Conservation (phyloP, 1,140 invertebrate genomes). For the Hermatobates lingyangjiaoensis region DNA sequence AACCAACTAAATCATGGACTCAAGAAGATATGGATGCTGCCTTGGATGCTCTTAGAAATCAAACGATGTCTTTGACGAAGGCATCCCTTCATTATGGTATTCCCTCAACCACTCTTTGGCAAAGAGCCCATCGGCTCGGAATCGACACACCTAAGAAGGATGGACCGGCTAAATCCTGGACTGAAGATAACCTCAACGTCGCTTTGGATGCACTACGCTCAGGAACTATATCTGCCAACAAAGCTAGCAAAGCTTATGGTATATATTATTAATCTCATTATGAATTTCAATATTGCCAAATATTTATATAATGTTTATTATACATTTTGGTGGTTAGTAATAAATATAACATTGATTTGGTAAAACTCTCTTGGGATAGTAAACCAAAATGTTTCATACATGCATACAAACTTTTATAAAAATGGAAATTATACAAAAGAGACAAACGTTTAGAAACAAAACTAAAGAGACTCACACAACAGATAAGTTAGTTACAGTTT, state of each 20-base stretch:
- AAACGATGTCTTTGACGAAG: constrained; percentile 73
- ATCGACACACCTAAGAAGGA: constrained; percentile 83
- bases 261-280: too few species aligned
- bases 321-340: too few species aligned
- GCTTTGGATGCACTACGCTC: constrained; percentile 60
- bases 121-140: constrained; percentile 48
- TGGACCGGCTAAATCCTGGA: constrained; percentile 68
- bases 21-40: constrained; percentile 75
- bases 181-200: constrained; percentile 58
- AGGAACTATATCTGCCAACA: constrained; percentile 70
- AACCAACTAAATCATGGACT: constrained; percentile 56
- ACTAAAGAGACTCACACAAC: too few species aligned
- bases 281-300: too few species aligned
- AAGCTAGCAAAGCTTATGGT: constrained; percentile 78
- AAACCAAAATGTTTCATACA: too few species aligned
- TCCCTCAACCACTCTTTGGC: constrained; percentile 76
- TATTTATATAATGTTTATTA: too few species aligned
- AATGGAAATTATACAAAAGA: too few species aligned
- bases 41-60: constrained; percentile 59
- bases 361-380: too few species aligned
- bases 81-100: constrained; percentile 67
- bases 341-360: too few species aligned
- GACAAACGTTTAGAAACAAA: too few species aligned
- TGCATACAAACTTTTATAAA: too few species aligned
- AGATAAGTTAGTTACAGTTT: too few species aligned